A percentile compares a stretch with the other conserved stretches of the same genome.
Conservation (phyloP, 2,113 vertebrate genomes). For the Dendropsophus ebraccatus region DNA sequence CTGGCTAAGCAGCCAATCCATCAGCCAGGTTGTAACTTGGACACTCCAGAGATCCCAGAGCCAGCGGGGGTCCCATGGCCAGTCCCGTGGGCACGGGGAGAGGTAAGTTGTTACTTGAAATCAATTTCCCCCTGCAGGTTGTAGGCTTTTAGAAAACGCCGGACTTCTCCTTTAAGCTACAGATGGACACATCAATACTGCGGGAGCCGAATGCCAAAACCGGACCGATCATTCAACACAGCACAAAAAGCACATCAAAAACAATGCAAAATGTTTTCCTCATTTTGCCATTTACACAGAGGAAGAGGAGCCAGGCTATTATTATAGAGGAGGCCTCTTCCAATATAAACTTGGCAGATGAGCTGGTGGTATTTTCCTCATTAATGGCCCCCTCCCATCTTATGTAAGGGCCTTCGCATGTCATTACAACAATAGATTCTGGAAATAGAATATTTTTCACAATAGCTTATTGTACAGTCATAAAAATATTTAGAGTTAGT, state of each 20-base stretch:
- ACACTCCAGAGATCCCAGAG: too few relatives aligned
- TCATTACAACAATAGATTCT: neutral
- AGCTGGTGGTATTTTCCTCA: neutral
- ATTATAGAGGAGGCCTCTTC: neutral
- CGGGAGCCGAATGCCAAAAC: neutral
- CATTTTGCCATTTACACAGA: neutral
- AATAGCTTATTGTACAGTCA: neutral
- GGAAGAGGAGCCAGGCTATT: neutral
- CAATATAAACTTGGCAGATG: neutral
- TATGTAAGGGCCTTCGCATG: neutral
- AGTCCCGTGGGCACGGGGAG: too few relatives aligned
- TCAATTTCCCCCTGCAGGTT: too few relatives aligned
- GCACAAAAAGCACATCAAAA: neutral
- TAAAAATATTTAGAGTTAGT: neutral
- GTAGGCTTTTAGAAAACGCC: too few relatives aligned
- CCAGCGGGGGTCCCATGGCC: too few relatives aligned
- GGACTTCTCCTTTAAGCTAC: too few relatives aligned
- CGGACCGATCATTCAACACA: neutral
- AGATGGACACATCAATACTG: too few relatives aligned
- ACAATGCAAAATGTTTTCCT: neutral
- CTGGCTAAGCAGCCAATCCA: too few relatives aligned
- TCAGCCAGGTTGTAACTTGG: too few relatives aligned
- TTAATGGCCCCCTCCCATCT: neutral
- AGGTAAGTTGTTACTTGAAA: too few relatives aligned
- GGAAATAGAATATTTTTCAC: neutral